Evolutionary conservation across 2,797 vertebrate genomes (phyloP).

Genomic region (Myotis findleyi): DNA sequence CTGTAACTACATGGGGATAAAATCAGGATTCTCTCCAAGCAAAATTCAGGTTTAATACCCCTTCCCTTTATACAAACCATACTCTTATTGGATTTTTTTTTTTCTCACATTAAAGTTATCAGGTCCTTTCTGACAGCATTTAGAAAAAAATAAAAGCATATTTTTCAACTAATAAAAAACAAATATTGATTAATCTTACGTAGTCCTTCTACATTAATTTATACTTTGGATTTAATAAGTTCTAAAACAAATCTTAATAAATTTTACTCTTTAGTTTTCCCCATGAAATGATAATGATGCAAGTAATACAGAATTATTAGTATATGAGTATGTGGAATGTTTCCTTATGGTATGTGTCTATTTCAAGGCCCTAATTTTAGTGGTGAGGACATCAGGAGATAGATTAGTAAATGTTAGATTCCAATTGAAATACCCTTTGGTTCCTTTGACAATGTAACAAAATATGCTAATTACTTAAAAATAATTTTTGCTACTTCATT

Average conservation of each 20-base stretch:
- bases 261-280: not conserved
- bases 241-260: not conserved
- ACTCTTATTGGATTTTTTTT: not conserved
- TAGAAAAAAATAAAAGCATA: not conserved
- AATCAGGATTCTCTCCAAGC: not conserved
- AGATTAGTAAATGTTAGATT: not conserved
- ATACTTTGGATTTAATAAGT: not conserved
- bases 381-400: not conserved
- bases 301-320: not conserved
- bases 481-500: not conserved
- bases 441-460: not conserved
- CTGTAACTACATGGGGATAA: not conserved
- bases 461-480: not conserved
- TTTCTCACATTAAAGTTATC: not conserved
- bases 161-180: not conserved
- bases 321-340: not conserved
- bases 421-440: not conserved
- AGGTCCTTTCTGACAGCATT: not conserved
- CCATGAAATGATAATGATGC: not conserved
- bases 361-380: not conserved
- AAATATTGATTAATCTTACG: not conserved
- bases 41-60: not conserved
- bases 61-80: not conserved
- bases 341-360: not conserved
- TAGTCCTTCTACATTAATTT: not conserved